Conservation (phyloP, 1,140 invertebrate genomes). For the Caenorhabditis brenneri region DNA sequence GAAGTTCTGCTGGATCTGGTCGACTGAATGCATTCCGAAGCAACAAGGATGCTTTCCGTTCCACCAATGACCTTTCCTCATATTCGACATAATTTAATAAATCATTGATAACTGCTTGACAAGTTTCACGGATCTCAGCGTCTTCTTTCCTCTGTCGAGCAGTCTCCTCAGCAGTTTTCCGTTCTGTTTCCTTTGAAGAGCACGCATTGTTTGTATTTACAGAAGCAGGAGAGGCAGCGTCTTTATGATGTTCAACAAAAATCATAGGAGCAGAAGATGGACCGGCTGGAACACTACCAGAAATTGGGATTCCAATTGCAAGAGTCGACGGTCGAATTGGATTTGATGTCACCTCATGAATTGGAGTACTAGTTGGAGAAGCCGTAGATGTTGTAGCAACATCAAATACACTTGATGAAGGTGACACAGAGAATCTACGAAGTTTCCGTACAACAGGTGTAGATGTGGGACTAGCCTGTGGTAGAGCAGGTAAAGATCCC, state of each 20-base stretch:
- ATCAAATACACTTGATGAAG: conserved; percentile 8
- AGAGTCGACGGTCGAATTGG: background rate
- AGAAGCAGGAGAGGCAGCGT: background rate
- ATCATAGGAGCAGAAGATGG: conserved; percentile 6
- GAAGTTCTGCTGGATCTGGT: background rate
- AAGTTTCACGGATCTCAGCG: background rate
- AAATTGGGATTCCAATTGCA: background rate
- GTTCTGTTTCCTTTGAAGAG: background rate
- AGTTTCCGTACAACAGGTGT: conserved; percentile 23
- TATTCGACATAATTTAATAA: conserved; percentile 4
- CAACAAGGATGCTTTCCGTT: conserved; percentile 12
- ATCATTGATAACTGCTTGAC: conserved; percentile 24
- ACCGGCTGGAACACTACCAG: conserved; percentile 1
- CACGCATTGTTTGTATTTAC: background rate
- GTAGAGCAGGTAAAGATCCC: conserved; percentile 11
- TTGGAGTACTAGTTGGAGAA: background rate
- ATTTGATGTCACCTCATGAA: background rate
- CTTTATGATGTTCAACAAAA: conserved; percentile 9
- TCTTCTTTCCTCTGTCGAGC: background rate
- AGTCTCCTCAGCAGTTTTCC: background rate
- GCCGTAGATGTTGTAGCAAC: conserved; percentile 1
- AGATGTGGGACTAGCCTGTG: conserved; percentile 12
- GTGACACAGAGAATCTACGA: background rate
- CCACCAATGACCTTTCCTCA: background rate
- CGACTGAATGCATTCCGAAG: conserved; percentile 26